A percentile compares a stretch with the other conserved stretches of the same genome.
These are phyloP conservation scores for Montipora capricornis DNA, from an alignment of 64 coral and sea anemone genomes.

Conservation along the genomic window DNA sequence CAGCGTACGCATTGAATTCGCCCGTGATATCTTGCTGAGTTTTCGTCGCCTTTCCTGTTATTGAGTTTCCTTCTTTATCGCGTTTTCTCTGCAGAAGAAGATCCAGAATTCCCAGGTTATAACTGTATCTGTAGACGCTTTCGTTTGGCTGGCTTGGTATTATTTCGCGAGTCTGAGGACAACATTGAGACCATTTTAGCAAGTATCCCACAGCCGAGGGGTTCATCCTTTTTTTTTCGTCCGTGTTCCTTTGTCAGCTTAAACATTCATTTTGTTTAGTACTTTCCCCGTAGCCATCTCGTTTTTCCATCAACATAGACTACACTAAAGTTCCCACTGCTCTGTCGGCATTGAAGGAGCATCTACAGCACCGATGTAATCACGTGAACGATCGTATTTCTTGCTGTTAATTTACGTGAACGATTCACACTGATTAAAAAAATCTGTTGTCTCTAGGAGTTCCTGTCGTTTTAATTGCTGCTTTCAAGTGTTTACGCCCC, in stretches of 20 bases:
- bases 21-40: neutral
- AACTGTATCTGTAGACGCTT: conserved; percentile 18
- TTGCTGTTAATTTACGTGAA: too few species aligned
- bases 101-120: conserved; percentile 33
- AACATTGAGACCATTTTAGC: neutral
- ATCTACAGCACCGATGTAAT: too few species aligned
- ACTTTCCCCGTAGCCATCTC: neutral
- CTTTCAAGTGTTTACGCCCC: too few species aligned
- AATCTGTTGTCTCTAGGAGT: neutral
- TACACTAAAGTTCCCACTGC: too few species aligned
- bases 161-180: neutral
- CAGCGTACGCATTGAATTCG: neutral
- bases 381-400: too few species aligned
- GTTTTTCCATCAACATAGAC: too few species aligned
- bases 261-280: too few species aligned
- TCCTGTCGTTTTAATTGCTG: neutral
- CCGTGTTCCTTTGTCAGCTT: too few species aligned
- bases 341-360: too few species aligned
- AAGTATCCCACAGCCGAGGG: neutral
- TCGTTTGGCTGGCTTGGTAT: neutral
- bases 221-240: neutral
- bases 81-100: neutral
- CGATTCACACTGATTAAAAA: neutral
- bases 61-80: neutral
- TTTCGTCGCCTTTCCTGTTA: neutral